A percentile compares a stretch with the other conserved stretches of the same genome.
These are phyloP conservation scores for Plecotus auritus DNA, from an alignment of 2,113 vertebrate genomes.

Conservation along the genomic window DNA sequence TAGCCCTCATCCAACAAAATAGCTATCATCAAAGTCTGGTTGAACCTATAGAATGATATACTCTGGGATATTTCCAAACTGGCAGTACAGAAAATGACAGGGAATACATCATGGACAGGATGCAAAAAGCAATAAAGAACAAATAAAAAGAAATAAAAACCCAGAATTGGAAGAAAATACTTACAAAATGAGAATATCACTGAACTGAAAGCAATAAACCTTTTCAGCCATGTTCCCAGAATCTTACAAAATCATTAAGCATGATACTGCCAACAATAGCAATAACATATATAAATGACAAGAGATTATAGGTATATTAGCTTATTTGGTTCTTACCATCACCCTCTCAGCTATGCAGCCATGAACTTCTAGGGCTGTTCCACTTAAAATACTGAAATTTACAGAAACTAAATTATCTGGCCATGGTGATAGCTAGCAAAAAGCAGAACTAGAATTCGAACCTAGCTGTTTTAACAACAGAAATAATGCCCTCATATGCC, in stretches of 20 bases:
- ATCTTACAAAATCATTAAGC: not conserved
- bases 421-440: not conserved
- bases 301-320: not conserved
- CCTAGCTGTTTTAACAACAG: not conserved
- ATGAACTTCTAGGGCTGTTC: not conserved
- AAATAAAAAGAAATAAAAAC: not conserved
- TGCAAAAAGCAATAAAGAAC: conserved; percentile 25
- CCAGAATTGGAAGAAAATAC: not conserved
- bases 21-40: conserved; percentile 63
- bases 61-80: conserved; percentile 50
- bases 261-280: not conserved
- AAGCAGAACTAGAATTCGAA: not conserved
- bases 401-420: not conserved
- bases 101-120: not conserved
- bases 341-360: not conserved
- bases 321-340: not conserved
- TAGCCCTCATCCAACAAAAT: conserved; percentile 39
- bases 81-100: conserved; percentile 31
- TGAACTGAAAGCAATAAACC: not conserved
- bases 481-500: not conserved
- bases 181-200: not conserved
- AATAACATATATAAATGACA: not conserved
- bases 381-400: not conserved
- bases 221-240: not conserved
- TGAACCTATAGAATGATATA: conserved; percentile 63